Evolutionary conservation across 2,888 invertebrate species (phyloP).

Genomic region (Trissoscelio sp.): DNA sequence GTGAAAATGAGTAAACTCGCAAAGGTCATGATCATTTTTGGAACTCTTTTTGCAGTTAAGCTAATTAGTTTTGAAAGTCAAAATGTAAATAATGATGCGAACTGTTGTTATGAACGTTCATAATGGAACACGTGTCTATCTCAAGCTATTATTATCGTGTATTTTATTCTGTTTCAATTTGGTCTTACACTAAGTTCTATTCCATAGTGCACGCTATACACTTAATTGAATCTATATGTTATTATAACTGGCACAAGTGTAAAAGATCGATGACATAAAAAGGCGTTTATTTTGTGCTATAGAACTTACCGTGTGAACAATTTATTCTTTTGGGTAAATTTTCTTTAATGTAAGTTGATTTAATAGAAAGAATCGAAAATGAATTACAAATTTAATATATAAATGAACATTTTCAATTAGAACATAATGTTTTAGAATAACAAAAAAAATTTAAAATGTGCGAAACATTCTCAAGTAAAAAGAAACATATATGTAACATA

Average conservation of each 20-base stretch:
- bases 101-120: neutral
- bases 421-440: too few relatives aligned
- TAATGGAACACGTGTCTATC: slow-evolving; percentile 16
- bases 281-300: neutral
- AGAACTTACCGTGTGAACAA: too few relatives aligned
- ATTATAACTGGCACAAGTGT: slow-evolving; percentile 26
- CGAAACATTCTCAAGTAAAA: too few relatives aligned
- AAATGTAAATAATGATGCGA: slow-evolving; percentile 29
- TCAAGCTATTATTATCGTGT: neutral
- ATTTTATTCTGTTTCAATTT: neutral
- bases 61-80: slow-evolving; percentile 46
- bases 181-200: slow-evolving; percentile 3
- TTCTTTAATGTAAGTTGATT: too few relatives aligned
- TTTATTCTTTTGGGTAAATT: too few relatives aligned
- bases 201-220: slow-evolving; percentile 25
- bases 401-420: too few relatives aligned
- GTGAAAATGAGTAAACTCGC: slow-evolving; percentile 8
- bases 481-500: too few relatives aligned
- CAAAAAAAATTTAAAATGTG: too few relatives aligned
- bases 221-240: slow-evolving; percentile 26
- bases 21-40: slow-evolving; percentile 43
- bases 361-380: too few relatives aligned
- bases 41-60: slow-evolving; percentile 10
- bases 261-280: slow-evolving; percentile 36
- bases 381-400: too few relatives aligned